Evolutionary conservation across 2,113 vertebrate genomes (phyloP).

Genomic region (Geococcyx californianus): DNA sequence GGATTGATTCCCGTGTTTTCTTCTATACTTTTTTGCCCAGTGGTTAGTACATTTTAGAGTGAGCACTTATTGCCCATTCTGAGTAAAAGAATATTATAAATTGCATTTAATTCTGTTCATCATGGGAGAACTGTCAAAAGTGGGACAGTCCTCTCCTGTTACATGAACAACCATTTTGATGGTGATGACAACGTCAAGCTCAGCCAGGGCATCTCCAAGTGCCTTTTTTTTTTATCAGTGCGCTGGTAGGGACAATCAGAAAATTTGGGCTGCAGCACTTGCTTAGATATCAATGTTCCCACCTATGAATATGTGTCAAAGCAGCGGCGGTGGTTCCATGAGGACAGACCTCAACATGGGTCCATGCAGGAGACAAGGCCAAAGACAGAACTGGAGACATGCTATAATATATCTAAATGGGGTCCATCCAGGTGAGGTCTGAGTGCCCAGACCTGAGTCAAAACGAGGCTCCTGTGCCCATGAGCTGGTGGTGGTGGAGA

Average conservation of each 20-base stretch:
- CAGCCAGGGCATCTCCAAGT: background rate
- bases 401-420: rapidly evolving
- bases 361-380: background rate
- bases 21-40: background rate
- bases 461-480: background rate
- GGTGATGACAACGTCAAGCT: background rate
- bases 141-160: background rate
- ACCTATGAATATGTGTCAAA: background rate
- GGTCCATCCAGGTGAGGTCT: background rate
- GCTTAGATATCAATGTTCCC: background rate
- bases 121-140: background rate
- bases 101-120: background rate
- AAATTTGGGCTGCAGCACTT: background rate
- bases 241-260: background rate
- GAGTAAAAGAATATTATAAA: background rate
- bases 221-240: background rate
- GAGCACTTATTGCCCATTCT: background rate
- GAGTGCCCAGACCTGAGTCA: background rate
- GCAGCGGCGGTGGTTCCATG: background rate
- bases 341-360: background rate
- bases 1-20: background rate
- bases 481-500: background rate
- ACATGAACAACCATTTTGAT: background rate
- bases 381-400: background rate
- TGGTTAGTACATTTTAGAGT: background rate